phyloP scores from a whole-genome alignment of 2,113 vertebrate species.

The Aegypius monachus region DNA sequence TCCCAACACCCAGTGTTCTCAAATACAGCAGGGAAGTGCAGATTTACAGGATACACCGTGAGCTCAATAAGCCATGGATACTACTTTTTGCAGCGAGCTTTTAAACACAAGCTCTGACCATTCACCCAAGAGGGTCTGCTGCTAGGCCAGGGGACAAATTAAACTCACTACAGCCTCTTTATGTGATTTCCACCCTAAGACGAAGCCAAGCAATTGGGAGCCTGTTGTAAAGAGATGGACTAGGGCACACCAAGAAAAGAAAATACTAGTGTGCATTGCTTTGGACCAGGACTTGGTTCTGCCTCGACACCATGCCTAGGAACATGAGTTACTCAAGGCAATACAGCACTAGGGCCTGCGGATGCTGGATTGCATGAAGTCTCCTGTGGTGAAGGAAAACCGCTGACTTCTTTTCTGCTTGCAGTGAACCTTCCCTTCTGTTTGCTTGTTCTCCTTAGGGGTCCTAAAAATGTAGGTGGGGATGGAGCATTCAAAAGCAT shows the following conservation, averaged over 20 bases:
- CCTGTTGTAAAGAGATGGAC: neutral
- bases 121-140: neutral
- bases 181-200: neutral
- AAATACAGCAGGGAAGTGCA: neutral
- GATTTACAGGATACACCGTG: neutral
- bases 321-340: neutral
- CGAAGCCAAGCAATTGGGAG: neutral
- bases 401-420: neutral
- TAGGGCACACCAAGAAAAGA: neutral
- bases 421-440: neutral
- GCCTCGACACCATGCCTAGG: neutral
- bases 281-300: neutral
- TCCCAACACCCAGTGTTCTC: constrained; percentile 8
- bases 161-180: neutral
- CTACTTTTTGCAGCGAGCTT: neutral
- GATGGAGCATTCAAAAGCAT: neutral
- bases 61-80: neutral
- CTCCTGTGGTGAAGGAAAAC: neutral
- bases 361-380: neutral
- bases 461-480: neutral
- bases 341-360: neutral
- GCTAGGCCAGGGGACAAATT: constrained; percentile 24
- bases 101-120: neutral
- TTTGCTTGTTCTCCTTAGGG: neutral
- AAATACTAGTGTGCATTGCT: neutral